A percentile compares a stretch with the other conserved stretches of the same genome.
phyloP scores from a whole-genome alignment of 2,888 invertebrate species.

The Apamea crenata region DNA sequence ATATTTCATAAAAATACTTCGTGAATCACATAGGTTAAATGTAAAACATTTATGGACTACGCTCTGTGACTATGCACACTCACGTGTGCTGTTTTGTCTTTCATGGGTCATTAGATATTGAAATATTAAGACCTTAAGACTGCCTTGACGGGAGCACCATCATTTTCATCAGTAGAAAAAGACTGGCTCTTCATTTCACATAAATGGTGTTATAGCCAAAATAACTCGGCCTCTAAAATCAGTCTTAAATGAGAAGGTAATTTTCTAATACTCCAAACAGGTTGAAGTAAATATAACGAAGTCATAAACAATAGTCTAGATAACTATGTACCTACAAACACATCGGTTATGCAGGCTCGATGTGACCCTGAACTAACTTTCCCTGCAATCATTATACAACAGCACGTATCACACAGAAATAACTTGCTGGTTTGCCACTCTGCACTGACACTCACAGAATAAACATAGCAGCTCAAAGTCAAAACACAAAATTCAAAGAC shows the following conservation, averaged over 20 bases:
- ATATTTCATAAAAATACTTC: conserved; percentile 38
- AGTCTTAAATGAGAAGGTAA: neutral
- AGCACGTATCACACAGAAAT: conserved; percentile 43
- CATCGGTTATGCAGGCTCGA: conserved; percentile 30
- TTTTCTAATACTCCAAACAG: neutral
- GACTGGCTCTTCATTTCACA: neutral
- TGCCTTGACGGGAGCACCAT: no score
- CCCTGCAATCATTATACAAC: conserved; percentile 51
- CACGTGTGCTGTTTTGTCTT: neutral
- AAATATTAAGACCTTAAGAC: no score
- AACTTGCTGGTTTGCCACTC: conserved; percentile 29
- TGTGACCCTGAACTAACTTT: conserved; percentile 62
- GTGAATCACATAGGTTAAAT: conserved; percentile 45
- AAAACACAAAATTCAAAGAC: conserved; percentile 42
- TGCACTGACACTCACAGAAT: conserved; percentile 24
- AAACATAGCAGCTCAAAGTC: conserved; percentile 49
- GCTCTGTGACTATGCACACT: no score
- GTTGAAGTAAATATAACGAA: neutral
- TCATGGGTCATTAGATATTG: neutral
- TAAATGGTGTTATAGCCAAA: no score
- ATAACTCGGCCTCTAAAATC: neutral
- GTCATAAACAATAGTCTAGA: conserved; percentile 21
- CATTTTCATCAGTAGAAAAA: neutral
- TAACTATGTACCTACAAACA: conserved; percentile 19
- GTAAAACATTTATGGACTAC: conserved; percentile 1